Evolutionary conservation across 2,113 vertebrate species (phyloP).

Genomic region (Cheirogaleus medius): DNA sequence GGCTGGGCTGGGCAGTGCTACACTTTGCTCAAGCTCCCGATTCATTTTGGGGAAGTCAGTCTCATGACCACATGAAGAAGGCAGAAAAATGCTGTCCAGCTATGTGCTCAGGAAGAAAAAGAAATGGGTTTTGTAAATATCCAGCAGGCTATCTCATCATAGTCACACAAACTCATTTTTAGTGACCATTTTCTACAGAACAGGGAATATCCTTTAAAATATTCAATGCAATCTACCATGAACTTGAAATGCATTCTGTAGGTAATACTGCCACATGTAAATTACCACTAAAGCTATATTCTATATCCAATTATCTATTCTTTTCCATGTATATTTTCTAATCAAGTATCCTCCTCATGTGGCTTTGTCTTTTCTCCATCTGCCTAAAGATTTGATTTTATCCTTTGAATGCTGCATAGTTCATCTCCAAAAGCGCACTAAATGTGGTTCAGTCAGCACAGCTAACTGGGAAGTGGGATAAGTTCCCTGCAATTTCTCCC

Average conservation of each 20-base stretch:
- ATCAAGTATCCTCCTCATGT: neutral
- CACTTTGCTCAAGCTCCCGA: fast-evolving
- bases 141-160: neutral
- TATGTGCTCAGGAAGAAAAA: neutral
- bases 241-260: neutral
- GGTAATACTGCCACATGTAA: neutral
- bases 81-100: neutral
- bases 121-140: neutral
- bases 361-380: neutral
- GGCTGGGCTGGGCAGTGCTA: neutral
- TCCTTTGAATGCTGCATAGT: neutral
- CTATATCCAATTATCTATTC: neutral
- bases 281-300: neutral
- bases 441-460: neutral
- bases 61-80: neutral
- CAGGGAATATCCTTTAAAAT: neutral
- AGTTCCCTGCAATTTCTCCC: constrained; percentile 3
- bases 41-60: neutral
- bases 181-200: neutral
- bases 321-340: neutral
- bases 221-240: neutral
- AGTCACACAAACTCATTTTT: neutral
- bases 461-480: neutral
- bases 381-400: constrained; percentile 14
- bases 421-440: neutral